Base-by-base conservation (phyloP, 1,140 invertebrate species). In the Apis laboriosa region DNA sequence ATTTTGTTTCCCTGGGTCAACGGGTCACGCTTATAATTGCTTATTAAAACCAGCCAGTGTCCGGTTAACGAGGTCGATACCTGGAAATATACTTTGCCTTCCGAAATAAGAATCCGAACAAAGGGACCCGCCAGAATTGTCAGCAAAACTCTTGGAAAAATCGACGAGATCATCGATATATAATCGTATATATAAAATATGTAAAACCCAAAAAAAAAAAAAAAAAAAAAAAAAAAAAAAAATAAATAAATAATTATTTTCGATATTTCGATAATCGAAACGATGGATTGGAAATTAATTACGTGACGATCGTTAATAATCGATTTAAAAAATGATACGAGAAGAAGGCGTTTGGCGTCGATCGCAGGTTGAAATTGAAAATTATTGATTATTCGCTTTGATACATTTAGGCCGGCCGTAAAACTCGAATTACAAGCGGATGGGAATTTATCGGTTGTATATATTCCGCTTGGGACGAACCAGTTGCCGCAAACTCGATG, bases 11-110 rank as follows among this genome's bases (percentile, higher is more conserved):
- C 56, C 13, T 28, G 71, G 85, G 79, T 87, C 84, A 79, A 21
- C 79, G 34, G 84, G 77, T 87, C 75, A 15, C 9, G 7, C 51
- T 75, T 83, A 87, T 87, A 87, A 87, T 87, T 87, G 85, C 85
- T 87, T 87, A 87, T 87, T 87, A 87, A 85, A 87, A 70, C 72
- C 15, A 72, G 55, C 74, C 72, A 60, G 67, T 51, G 60, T 56
- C 64, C 53, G 55, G 49, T 34, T 84, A 84, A 74, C 77, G 71
- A 84, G 71, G 21, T 17, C 55, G 28, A 70, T 75, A 60, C 43
- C 15, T 55, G 56, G 63, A 60, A 75, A 74, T 12, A 74, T 12
- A 63, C 60, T 61, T 68, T 28, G 56, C 24, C n/a, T 43, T 51
- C 80, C 15, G 34, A 43, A 43, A 43, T 43, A 7, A 43, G 5